A percentile compares a stretch with the other conserved stretches of the same genome.
These are phyloP conservation scores for Drosophila neoperkinsi DNA, from an alignment of 2,888 invertebrate genomes.

Conservation along the genomic window DNA sequence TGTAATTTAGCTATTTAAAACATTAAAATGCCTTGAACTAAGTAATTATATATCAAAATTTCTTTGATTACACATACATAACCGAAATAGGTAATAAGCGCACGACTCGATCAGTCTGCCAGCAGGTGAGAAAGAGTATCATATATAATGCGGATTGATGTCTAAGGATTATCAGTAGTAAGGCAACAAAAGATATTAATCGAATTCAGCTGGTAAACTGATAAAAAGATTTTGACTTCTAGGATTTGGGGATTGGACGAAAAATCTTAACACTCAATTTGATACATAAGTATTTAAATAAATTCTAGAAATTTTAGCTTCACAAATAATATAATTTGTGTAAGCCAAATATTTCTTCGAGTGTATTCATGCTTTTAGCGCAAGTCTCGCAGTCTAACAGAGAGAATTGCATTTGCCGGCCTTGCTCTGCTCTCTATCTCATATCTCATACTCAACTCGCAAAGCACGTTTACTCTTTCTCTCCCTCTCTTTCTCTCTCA, in stretches of 20 bases:
- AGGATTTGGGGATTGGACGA: not conserved
- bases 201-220: not conserved
- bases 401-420: slow-evolving; percentile 41
- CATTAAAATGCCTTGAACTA: not conserved
- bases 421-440: slow-evolving; percentile 8
- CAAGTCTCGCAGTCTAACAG: slow-evolving; percentile 4
- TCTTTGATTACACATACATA: not conserved
- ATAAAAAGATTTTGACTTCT: fast-evolving
- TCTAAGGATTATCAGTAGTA: not conserved
- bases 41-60: not conserved
- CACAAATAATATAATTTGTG: not conserved
- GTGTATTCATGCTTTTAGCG: slow-evolving; percentile 31
- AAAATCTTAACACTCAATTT: not conserved
- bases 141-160: not conserved
- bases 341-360: slow-evolving; percentile 8
- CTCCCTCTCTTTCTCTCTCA: slow-evolving; percentile 11
- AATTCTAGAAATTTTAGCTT: not conserved
- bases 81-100: not conserved
- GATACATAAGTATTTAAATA: not conserved
- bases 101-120: not conserved
- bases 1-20: not conserved
- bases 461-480: slow-evolving; percentile 18
- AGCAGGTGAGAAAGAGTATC: not conserved
- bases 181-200: not conserved
- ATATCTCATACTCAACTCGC: not conserved